Conservation (phyloP, 2,113 vertebrate species). For the Laticauda laticaudata region DNA sequence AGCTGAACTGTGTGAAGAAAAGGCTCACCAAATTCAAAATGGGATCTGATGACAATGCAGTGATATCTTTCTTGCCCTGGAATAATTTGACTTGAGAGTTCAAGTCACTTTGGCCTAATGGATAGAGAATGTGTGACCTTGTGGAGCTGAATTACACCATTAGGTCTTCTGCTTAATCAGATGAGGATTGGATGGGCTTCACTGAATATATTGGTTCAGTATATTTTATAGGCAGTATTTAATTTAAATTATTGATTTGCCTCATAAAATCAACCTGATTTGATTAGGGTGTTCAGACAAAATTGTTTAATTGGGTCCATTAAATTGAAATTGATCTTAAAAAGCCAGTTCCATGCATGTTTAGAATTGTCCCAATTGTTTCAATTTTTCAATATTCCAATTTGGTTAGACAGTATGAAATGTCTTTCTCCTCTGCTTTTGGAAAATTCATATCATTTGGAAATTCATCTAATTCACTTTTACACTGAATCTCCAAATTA, state of each 20-base stretch:
- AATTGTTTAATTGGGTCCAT: not conserved
- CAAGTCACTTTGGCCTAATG: not conserved
- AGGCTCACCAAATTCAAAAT: not conserved
- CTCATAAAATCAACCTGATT: not conserved
- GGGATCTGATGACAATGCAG: not conserved
- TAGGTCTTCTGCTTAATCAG: not conserved
- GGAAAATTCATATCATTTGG: not conserved
- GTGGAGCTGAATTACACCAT: not conserved
- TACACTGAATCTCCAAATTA: not conserved
- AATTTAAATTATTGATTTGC: not conserved
- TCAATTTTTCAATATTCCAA: not conserved
- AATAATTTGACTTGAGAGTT: not conserved
- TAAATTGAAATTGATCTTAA: not conserved
- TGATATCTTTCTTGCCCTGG: not conserved
- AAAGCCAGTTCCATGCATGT: not conserved
- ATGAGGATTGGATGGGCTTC: not conserved
- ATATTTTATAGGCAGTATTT: not conserved
- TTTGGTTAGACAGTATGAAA: not conserved
- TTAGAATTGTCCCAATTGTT: not conserved
- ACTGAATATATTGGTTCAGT: not conserved
- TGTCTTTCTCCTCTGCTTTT: not conserved
- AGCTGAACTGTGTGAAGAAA: not conserved
- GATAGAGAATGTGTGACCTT: not conserved
- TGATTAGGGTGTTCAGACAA: not conserved
- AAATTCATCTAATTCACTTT: not conserved